These are phyloP conservation scores for Etia nguti DNA, from an alignment of 2,113 vertebrate species.

Conservation along the genomic window DNA sequence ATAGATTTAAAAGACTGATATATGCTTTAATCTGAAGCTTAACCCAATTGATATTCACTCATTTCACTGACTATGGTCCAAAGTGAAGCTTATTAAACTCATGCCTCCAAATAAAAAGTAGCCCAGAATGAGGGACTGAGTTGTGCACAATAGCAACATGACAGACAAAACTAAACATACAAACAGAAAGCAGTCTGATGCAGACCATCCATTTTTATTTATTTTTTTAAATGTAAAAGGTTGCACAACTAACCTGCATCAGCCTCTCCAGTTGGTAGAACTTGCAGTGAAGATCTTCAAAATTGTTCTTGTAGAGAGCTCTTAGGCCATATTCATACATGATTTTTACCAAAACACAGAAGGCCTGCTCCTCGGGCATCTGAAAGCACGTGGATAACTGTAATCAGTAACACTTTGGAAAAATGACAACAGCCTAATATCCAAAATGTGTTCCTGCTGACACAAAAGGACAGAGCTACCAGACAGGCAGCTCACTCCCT, in stretches of 20 bases:
- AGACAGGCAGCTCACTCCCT: too few species aligned
- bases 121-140: neutral
- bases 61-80: neutral
- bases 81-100: neutral
- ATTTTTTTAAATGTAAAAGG: neutral
- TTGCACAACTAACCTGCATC: constrained; percentile 80
- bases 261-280: constrained; percentile 95
- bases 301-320: constrained; percentile 96
- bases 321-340: constrained; percentile 93
- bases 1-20: neutral
- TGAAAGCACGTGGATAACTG: constrained; percentile 49
- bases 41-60: neutral
- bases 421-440: neutral
- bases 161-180: neutral
- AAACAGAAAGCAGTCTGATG: accelerated
- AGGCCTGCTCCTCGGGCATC: constrained; percentile 99
- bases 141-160: neutral
- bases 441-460: neutral
- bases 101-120: neutral
- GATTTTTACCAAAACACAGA: constrained; percentile 96
- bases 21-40: neutral
- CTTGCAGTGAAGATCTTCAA: constrained; percentile 98
- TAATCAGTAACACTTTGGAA: neutral
- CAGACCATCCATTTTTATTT: too few species aligned
- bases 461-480: neutral